Evolutionary conservation across 2,113 vertebrate genomes (phyloP).

Genomic region (Campylomormyrus numenius): DNA sequence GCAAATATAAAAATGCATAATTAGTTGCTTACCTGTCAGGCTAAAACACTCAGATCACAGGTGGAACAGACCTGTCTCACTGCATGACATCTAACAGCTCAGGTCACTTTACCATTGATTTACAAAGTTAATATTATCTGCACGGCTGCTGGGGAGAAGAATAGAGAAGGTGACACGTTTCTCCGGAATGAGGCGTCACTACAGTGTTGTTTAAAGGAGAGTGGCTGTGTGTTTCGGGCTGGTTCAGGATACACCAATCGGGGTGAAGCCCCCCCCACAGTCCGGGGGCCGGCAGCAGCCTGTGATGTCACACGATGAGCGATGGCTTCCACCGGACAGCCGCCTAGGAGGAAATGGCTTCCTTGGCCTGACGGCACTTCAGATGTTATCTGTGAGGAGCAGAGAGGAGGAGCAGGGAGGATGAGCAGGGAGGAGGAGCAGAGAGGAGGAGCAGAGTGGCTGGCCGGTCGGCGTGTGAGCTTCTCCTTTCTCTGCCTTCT

Average conservation of each 20-base stretch:
- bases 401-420: not conserved
- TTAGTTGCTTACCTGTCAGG: not conserved
- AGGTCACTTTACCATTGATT: not conserved
- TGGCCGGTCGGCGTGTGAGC: not conserved
- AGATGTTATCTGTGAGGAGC: conserved; percentile 49
- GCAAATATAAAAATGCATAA: not conserved
- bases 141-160: not conserved
- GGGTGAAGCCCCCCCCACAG: conserved; percentile 81
- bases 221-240: conserved; percentile 49
- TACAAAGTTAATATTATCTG: not conserved
- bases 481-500: not conserved
- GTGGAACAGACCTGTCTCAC: not conserved
- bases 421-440: not conserved
- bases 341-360: conserved; percentile 68
- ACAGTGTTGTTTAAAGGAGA: not conserved
- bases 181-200: conserved; percentile 41
- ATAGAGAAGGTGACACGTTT: conserved; percentile 37
- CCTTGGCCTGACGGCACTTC: conserved; percentile 71
- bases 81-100: not conserved
- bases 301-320: conserved; percentile 75
- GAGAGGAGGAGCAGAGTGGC: not conserved
- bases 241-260: conserved; percentile 61
- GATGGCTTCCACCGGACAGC: conserved; percentile 85
- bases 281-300: conserved; percentile 69
- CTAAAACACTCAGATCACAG: not conserved